phyloP scores from a whole-genome alignment of 64 coral and sea anemone genomes.

The Astreopora myriophthalma region DNA sequence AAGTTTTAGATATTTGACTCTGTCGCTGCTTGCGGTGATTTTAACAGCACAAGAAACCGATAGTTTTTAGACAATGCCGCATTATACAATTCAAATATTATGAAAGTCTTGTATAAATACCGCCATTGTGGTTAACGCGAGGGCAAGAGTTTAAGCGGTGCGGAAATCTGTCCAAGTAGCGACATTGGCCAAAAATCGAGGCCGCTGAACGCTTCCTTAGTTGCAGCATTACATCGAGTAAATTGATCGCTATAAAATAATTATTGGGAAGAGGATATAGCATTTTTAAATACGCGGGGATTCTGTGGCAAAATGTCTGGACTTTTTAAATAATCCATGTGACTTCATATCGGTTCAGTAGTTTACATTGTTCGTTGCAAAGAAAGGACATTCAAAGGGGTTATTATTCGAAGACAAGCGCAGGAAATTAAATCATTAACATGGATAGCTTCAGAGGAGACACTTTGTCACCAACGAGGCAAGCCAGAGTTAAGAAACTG shows the following conservation, averaged over 20 bases:
- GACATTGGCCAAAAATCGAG: neutral
- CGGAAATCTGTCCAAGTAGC: slow-evolving; percentile 13
- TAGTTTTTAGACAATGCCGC: slow-evolving; percentile 58
- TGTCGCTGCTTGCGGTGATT: slow-evolving; percentile 36
- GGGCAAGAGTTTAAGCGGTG: slow-evolving; percentile 61
- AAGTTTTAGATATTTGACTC: slow-evolving; percentile 71
- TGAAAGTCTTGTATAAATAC: slow-evolving; percentile 75
- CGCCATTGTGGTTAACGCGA: slow-evolving; percentile 61
- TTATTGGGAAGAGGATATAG: neutral
- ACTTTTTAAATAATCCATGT: slow-evolving; percentile 57
- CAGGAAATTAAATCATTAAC: slow-evolving; percentile 93
- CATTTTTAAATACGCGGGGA: neutral
- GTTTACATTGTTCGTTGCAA: slow-evolving; percentile 62
- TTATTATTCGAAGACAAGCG: slow-evolving; percentile 80
- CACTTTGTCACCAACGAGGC: slow-evolving; percentile 30
- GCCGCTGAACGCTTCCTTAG: neutral
- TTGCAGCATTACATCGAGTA: neutral
- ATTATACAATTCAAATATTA: slow-evolving; percentile 90
- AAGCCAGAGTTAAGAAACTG: no score
- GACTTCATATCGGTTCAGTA: slow-evolving; percentile 62
- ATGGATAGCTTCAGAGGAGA: slow-evolving; percentile 52
- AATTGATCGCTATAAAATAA: neutral
- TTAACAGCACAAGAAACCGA: slow-evolving; percentile 39
- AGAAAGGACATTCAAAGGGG: slow-evolving; percentile 54
- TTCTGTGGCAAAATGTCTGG: neutral